Evolutionary conservation across 2,113 vertebrate species (phyloP), one percentile per base, ranked within the genome.

Genomic region (Spea bombifrons): DNA sequence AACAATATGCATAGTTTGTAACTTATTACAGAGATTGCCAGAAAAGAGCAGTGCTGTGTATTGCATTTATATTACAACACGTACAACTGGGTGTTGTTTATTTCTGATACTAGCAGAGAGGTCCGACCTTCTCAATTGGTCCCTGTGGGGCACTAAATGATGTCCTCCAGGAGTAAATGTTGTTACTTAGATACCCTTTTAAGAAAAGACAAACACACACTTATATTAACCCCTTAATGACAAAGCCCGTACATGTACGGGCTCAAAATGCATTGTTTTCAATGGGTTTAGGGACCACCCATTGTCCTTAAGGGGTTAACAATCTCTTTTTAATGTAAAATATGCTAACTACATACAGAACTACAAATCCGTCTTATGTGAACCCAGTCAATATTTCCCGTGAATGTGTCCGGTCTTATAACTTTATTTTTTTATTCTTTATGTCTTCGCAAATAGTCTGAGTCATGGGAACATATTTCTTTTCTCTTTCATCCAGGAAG

Each of bases 391-490:
- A 49, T 8, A 55, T 49, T 67, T 45, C 10, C 15, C 12, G 6
- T 17, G 44, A 55, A 45, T 15, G 3, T 1, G 30, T 44, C 44
- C 7, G n/a, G 44, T 61, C 45, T 91, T 47, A 91, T 44, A 90
- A 64, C 83, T 85, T 92, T 64, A 89, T 16, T 9, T 48, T 13
- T 43, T 84, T 84, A 0, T 47, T 75, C 82, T 49, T 83, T 70
- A 95, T 89, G 55, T 87, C 82, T 0, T 86, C 85, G 80, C 91
- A 95, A 66, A 90, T 89, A 61, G 92, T 89, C 83, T 90, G 83
- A 0, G 94, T 95, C 93, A 95, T 89, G 48, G 89, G 89, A 8
- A 93, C 57, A 6, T 95, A 96, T 49, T 82, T 85, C 55, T 92
- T 87, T 69, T 78, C 87, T 76, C 85, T 87, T 7, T 95, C 90